Evolutionary conservation across 2,797 vertebrate genomes (phyloP).

Genomic region (Ceryle rudis): DNA sequence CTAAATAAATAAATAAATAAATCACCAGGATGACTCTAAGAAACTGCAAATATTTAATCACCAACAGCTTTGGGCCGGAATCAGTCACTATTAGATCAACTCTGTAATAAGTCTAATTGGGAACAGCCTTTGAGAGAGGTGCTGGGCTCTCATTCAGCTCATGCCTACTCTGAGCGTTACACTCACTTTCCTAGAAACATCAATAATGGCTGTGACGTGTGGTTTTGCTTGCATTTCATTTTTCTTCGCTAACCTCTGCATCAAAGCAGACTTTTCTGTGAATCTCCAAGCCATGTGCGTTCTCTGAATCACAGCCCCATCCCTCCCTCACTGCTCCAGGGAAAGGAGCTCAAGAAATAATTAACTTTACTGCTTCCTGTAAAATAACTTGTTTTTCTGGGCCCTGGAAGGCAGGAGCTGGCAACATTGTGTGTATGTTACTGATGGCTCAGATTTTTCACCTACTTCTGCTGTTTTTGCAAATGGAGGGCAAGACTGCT

Average conservation of each 20-base stretch:
- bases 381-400: background rate
- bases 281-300: background rate
- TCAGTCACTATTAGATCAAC: background rate
- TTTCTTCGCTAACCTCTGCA: background rate
- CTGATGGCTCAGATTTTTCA: background rate
- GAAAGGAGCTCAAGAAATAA: background rate
- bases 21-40: background rate
- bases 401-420: background rate
- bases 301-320: background rate
- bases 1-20: background rate
- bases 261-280: background rate
- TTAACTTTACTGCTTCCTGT: conserved; percentile 8
- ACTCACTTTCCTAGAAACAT: conserved; percentile 2
- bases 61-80: background rate
- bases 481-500: background rate
- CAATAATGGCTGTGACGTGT: background rate
- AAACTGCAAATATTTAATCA: conserved; percentile 30
- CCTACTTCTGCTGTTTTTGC: background rate
- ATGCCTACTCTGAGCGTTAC: background rate
- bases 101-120: background rate
- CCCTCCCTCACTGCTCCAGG: background rate
- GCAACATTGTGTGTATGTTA: accelerated
- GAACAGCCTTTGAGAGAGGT: background rate
- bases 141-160: background rate
- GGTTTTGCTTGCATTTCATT: background rate